phyloP scores from a whole-genome alignment of 2,113 vertebrate species.

The Corydoras sp. region DNA sequence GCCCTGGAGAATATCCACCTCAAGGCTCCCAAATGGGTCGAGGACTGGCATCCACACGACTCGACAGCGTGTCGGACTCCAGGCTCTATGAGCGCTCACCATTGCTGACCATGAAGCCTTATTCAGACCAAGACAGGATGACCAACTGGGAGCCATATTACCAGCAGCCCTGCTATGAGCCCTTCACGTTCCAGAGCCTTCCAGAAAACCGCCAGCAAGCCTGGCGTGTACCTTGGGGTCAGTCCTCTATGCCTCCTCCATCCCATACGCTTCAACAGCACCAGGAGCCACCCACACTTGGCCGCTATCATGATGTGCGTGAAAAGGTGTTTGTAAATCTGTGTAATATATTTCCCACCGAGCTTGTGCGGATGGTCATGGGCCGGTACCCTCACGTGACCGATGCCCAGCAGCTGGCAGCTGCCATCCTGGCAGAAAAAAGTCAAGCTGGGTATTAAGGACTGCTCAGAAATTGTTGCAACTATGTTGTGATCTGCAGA shows the following conservation, averaged over 20 bases:
- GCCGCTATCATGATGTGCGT: slow-evolving; percentile 71
- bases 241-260: slow-evolving; percentile 60
- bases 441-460: slow-evolving; percentile 83
- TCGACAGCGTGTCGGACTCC: slow-evolving; percentile 86
- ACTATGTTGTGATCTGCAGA: not conserved
- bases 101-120: slow-evolving; percentile 70
- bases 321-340: slow-evolving; percentile 88
- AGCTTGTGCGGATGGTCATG: slow-evolving; percentile 91
- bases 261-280: slow-evolving; percentile 51
- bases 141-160: slow-evolving; percentile 80
- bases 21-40: slow-evolving; percentile 75
- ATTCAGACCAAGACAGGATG: slow-evolving; percentile 70
- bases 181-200: slow-evolving; percentile 80
- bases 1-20: slow-evolving; percentile 77
- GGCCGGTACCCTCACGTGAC: slow-evolving; percentile 86
- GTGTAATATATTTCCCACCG: slow-evolving; percentile 94
- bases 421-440: slow-evolving; percentile 90
- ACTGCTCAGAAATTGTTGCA: slow-evolving; percentile 9
- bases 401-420: slow-evolving; percentile 91
- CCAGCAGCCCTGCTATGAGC: slow-evolving; percentile 77
- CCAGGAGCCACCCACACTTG: slow-evolving; percentile 63
- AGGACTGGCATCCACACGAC: slow-evolving; percentile 73
- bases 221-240: slow-evolving; percentile 69
- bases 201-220: slow-evolving; percentile 77
- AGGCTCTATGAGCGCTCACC: slow-evolving; percentile 80